Evolutionary conservation across 2,113 vertebrate genomes (phyloP).

Genomic region (Cryptomyrus ogoouensis): DNA sequence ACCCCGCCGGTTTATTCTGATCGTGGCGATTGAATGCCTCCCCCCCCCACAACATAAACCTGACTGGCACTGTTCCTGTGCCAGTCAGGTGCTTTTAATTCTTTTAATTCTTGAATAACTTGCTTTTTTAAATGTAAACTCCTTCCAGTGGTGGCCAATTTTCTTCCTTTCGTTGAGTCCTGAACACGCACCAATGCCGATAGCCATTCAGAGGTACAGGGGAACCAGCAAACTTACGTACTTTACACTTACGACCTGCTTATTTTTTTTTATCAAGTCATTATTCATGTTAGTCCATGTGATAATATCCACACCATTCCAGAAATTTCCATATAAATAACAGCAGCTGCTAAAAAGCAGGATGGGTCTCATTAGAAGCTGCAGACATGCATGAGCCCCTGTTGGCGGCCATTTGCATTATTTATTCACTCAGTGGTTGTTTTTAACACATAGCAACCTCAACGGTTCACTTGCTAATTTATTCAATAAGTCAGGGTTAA

Average conservation of each 20-base stretch:
- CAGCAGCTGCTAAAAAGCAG: neutral
- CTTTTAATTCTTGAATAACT: no score
- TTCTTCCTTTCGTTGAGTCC: neutral
- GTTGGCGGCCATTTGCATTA: neutral
- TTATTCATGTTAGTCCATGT: slow-evolving; percentile 20
- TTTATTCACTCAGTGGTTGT: neutral
- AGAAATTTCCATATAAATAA: slow-evolving; percentile 34
- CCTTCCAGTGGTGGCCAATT: neutral
- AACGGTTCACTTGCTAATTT: neutral
- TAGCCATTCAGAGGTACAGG: slow-evolving; percentile 15
- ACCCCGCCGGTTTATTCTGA: neutral
- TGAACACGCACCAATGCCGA: neutral
- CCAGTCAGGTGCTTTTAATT: no score
- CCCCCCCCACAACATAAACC: neutral
- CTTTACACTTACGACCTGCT: slow-evolving; percentile 36
- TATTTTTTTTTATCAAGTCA: slow-evolving; percentile 16
- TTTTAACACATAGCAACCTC: neutral
- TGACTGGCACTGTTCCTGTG: neutral
- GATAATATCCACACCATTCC: slow-evolving; percentile 30
- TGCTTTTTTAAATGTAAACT: neutral
- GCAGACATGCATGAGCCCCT: neutral
- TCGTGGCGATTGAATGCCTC: neutral
- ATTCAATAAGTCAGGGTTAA: neutral
- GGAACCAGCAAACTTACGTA: slow-evolving; percentile 25
- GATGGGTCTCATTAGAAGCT: neutral